phyloP scores from a whole-genome alignment of 2,888 invertebrate species.

The Eucera pruinosa region DNA sequence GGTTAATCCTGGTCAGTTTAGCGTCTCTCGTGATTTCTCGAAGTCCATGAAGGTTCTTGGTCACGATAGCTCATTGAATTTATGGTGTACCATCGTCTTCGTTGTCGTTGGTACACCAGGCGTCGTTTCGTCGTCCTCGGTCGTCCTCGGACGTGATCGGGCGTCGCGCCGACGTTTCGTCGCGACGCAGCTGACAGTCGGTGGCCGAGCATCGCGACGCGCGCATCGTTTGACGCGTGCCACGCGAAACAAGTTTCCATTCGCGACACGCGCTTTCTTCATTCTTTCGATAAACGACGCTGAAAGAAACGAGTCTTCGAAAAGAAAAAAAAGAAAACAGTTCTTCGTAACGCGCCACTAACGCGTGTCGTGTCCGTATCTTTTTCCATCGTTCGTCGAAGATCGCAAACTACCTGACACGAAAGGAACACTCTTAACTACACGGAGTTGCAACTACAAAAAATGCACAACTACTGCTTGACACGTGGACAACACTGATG shows the following conservation, averaged over 20 bases:
- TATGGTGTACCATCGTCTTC: conserved; percentile 5
- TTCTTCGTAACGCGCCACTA: neutral
- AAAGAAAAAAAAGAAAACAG: neutral
- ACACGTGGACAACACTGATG: conserved; percentile 70
- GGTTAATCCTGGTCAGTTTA: neutral
- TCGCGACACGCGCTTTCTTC: conserved; percentile 5
- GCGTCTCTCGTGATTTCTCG: neutral
- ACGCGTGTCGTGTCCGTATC: neutral
- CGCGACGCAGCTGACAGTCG: conserved; percentile 73
- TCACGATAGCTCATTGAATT: neutral
- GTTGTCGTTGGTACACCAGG: conserved; percentile 38
- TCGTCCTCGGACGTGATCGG: conserved; percentile 70
- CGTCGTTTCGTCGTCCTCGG: conserved; percentile 66
- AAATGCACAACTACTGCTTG: conserved; percentile 55
- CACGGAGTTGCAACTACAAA: conserved; percentile 19
- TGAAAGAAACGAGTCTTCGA: neutral
- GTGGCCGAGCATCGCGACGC: conserved; percentile 79
- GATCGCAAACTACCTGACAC: conserved; percentile 29
- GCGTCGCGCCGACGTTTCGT: conserved; percentile 70
- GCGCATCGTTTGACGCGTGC: conserved; percentile 62
- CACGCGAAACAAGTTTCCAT: neutral
- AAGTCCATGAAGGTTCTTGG: neutral
- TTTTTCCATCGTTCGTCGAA: neutral
- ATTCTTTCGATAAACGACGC: neutral
- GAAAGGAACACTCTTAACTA: conserved; percentile 18